phyloP scores from a whole-genome alignment of 2,797 vertebrate genomes.

The Euthynnus affinis region DNA sequence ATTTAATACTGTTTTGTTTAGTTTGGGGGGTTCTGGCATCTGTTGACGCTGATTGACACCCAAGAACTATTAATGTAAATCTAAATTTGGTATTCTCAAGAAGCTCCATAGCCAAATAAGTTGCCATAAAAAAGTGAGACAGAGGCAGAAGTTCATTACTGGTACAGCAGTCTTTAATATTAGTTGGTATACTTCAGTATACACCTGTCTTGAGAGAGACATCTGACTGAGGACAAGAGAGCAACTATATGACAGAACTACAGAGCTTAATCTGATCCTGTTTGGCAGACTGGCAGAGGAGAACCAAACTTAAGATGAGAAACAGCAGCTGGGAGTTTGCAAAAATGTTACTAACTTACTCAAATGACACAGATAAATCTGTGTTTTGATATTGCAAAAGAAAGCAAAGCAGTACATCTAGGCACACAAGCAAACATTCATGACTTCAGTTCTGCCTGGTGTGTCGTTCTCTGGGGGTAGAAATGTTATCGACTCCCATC shows the following conservation, averaged over 20 bases:
- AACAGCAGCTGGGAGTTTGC: background rate
- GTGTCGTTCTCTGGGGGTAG: background rate
- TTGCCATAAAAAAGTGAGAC: background rate
- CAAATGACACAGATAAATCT: background rate
- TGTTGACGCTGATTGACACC: no score
- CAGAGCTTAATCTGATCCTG: background rate
- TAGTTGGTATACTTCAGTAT: background rate
- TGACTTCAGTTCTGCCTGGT: background rate
- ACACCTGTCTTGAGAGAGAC: background rate
- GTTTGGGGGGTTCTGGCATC: no score
- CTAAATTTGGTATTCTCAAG: no score
- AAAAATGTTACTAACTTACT: background rate
- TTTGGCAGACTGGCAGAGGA: background rate
- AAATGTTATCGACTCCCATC: background rate
- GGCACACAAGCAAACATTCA: background rate
- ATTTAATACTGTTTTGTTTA: no score
- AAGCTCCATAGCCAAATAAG: no score
- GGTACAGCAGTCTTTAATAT: background rate
- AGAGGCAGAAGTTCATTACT: background rate
- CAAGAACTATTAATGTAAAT: no score
- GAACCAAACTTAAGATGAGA: background rate
- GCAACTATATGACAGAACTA: background rate
- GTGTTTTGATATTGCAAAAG: background rate
- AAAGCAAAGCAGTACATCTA: slow-evolving; percentile 2
- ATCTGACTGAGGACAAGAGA: background rate